Base-by-base conservation (phyloP, 2,888 invertebrate species). In the Lymantria dispar region DNA sequence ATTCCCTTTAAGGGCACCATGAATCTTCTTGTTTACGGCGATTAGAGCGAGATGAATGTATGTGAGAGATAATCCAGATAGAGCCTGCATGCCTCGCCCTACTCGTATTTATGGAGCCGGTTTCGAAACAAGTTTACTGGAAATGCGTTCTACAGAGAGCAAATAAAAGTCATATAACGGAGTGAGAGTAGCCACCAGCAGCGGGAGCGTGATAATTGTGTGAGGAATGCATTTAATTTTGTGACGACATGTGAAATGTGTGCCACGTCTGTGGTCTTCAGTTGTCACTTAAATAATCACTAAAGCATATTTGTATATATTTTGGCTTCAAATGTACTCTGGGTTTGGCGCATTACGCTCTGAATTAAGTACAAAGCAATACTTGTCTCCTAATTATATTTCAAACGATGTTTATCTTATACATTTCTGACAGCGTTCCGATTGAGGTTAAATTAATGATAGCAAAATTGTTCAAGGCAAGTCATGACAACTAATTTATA, bases 101-200 rank as follows among this genome's bases (percentile, higher is more conserved):
- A 66, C 70, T 71, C 71, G 72, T 79, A 77, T 78, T 75, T 78
- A 79, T 75, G 74, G 74, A 74, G 72, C 71, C 56, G 61, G 69
- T 66, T 70, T 58, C 55, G 50, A 75, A 83, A 84, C 83, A 77
- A 81, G 83, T 79, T 60, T 59, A 56, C 52, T 68, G 68, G 60
- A 65, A 70, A 72, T 70, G 72, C 67, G 76, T 72, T 74, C 64
- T 69, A 58, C 66, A 67, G 77, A 82, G 82, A 82, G 80, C 83
- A 85, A 85, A 86, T 83, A 83, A 74, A 83, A 83, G 83, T 81
- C 81, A 79, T 83, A 87, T 83, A 87, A 84, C 85, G 79, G 80
- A 74, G 77, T 76, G 72, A 74, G 78, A 76, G 74, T 75, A 74
- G 75, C 76, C 62, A 60, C 49, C 49, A 53, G 63, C 54, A 43